Conservation (phyloP, 2,888 invertebrate species). For the Schrankia costaestrigalis region DNA sequence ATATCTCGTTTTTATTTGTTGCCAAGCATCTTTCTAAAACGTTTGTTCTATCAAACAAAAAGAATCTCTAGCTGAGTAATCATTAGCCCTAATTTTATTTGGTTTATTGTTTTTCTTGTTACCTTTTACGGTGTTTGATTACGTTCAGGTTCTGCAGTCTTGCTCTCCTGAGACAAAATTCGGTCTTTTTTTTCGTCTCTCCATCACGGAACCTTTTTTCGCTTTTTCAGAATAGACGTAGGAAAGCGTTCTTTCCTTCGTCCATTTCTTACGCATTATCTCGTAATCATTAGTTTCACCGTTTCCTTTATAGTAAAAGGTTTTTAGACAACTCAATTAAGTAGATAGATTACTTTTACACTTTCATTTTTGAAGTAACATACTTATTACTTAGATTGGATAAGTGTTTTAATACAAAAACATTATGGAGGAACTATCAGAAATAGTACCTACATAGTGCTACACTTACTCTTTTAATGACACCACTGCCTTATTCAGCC, state of each 20-base stretch:
- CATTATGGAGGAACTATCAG: too few species aligned
- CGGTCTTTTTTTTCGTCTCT: constrained; percentile 73
- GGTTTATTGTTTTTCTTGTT: constrained; percentile 22
- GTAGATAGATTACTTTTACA: constrained; percentile 46
- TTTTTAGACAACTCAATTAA: constrained; percentile 64
- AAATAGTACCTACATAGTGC: too few species aligned
- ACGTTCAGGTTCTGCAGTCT: constrained; percentile 73
- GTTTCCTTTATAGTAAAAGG: constrained; percentile 63
- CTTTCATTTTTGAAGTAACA: constrained; percentile 18
- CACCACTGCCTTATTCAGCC: too few species aligned
- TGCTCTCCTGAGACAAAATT: constrained; percentile 79
- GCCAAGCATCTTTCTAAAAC: constrained; percentile 45
- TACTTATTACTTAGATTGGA: not conserved
- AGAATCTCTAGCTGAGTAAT: constrained; percentile 22
- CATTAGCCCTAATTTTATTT: constrained; percentile 24
- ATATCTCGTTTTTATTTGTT: constrained; percentile 66
- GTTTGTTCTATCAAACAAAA: constrained; percentile 27
- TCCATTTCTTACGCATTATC: constrained; percentile 77
- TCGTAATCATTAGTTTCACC: constrained; percentile 73
- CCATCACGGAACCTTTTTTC: constrained; percentile 73
- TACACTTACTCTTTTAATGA: too few species aligned
- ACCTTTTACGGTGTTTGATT: constrained; percentile 33
- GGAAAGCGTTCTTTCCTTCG: constrained; percentile 66
- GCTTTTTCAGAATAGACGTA: constrained; percentile 73
- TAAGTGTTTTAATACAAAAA: not conserved